These are phyloP conservation scores for Drosophila paracracens DNA, from an alignment of 2,888 invertebrate species.

Conservation along the genomic window DNA sequence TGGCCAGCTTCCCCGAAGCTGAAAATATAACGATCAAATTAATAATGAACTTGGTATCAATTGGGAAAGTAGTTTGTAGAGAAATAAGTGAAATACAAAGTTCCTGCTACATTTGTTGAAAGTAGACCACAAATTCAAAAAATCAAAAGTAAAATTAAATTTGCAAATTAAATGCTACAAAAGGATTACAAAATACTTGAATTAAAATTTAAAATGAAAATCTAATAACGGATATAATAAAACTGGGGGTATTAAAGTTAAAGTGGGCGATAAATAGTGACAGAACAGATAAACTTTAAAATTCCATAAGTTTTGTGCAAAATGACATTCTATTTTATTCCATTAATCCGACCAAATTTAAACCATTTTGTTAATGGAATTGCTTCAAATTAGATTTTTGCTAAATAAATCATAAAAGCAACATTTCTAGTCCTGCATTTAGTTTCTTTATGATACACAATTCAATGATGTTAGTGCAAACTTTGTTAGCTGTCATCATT, in stretches of 20 bases:
- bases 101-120: accelerated
- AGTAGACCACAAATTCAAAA: background rate
- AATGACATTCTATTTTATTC: background rate
- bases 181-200: background rate
- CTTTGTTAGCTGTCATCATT: slow-evolving; percentile 27
- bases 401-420: background rate
- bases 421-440: background rate
- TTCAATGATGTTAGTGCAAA: slow-evolving; percentile 4
- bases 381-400: background rate
- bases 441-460: background rate
- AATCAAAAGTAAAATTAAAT: background rate
- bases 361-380: background rate
- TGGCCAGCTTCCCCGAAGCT: background rate
- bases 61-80: background rate
- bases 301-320: background rate
- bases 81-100: background rate
- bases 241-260: background rate
- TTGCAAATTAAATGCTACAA: background rate
- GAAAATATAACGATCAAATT: slow-evolving; percentile 31
- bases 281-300: background rate
- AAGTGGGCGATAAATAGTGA: background rate
- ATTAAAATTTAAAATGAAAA: background rate
- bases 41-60: slow-evolving; percentile 29
- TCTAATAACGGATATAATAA: background rate
- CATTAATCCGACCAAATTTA: background rate